phyloP scores from a whole-genome alignment of 2,113 vertebrate species.

The Ifrita kowaldi region DNA sequence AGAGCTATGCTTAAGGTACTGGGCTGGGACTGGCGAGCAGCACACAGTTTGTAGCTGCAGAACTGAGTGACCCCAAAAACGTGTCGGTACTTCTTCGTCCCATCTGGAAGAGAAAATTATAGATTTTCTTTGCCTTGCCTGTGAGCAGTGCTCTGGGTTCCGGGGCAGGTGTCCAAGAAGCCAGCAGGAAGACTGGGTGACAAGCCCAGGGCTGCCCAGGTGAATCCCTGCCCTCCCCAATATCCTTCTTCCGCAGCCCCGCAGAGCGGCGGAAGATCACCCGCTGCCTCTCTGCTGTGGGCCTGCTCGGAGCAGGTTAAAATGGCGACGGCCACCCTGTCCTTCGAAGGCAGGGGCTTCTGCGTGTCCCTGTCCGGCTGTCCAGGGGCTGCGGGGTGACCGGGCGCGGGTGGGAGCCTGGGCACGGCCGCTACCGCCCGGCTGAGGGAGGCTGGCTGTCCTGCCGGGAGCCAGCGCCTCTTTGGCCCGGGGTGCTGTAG shows the following conservation, averaged over 20 bases:
- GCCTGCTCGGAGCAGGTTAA: not conserved
- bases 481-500: too few species aligned
- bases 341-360: not conserved
- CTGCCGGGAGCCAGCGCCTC: not conserved
- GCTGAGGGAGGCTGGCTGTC: not conserved
- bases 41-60: not conserved
- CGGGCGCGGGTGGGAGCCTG: not conserved
- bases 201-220: not conserved
- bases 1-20: not conserved
- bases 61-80: not conserved
- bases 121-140: not conserved
- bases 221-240: not conserved
- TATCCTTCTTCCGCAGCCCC: not conserved
- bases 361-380: not conserved
- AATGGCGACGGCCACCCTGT: not conserved
- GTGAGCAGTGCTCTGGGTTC: not conserved
- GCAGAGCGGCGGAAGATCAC: not conserved
- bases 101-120: not conserved
- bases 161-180: not conserved
- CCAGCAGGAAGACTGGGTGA: not conserved
- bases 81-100: rapidly evolving
- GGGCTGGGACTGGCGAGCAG: not conserved
- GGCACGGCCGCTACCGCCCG: not conserved
- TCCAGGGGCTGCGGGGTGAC: not conserved
- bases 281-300: not conserved